Percentiles rank a stretch among this genome's conserved stretches.
phyloP scores from a whole-genome alignment of 2,113 vertebrate species.

The Prietella phreatophila region DNA sequence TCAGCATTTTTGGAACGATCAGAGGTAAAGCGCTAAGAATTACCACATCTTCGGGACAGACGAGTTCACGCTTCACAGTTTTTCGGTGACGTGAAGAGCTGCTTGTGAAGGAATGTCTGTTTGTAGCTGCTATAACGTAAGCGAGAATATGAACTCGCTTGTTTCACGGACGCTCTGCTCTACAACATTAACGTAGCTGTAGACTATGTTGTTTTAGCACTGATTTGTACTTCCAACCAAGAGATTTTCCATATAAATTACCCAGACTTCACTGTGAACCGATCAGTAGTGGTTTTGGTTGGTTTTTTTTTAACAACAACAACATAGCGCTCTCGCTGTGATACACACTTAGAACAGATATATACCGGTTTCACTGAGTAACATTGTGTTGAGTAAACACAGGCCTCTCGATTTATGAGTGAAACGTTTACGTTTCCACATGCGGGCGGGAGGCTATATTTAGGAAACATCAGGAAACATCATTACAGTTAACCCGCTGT shows the following conservation, averaged over 20 bases:
- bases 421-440: constrained; percentile 6
- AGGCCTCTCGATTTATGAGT: not conserved
- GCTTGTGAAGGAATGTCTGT: too few species aligned
- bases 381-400: constrained; percentile 22
- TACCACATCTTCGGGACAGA: too few species aligned
- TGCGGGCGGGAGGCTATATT: not conserved
- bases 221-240: not conserved
- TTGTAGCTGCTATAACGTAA: too few species aligned
- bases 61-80: too few species aligned
- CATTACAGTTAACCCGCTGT: not conserved
- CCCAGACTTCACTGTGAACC: not conserved
- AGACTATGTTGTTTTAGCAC: not conserved
- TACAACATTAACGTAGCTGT: too few species aligned
- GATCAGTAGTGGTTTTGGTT: not conserved
- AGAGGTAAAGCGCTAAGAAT: too few species aligned
- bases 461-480: constrained; percentile 8
- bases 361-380: not conserved
- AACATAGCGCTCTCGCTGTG: not conserved
- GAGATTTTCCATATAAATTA: not conserved
- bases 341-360: not conserved
- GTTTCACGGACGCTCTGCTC: too few species aligned
- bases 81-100: too few species aligned
- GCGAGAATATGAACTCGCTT: too few species aligned
- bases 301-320: not conserved
- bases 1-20: too few species aligned